Base-by-base conservation (phyloP, 1,140 invertebrate genomes). In the Neelides sp. region DNA sequence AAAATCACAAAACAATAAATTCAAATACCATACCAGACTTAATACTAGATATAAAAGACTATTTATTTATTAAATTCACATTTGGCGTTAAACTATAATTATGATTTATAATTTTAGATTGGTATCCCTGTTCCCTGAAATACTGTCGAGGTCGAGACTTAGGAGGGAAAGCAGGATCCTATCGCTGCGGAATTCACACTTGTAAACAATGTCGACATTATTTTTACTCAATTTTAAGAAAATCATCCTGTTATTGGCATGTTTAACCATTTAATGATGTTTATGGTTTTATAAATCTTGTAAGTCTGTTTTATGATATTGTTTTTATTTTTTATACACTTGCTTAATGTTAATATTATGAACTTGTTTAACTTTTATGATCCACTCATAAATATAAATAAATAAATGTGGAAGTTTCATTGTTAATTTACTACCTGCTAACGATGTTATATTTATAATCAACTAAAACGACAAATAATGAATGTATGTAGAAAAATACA, bases 181-280 rank as follows among this genome's bases (percentile, higher is more conserved):
- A 92, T 68, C 74, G 89, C 13, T 96, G 91, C 69, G 91, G 91
- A 44, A 96, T 96, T 63, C 89, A 91, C 69, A 94, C 90, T 4
- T 96, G 91, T 67, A 79, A 80, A 63, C 82, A 86, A 66, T 92
- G 87, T 69, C 79, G 83, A 64, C 77, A 81, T 56, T 94, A 89
- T 68, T 77, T 80, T 46, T 91, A 85, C 70, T 83, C 80, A 64
- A 84, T 85, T 36, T 72, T 76, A 48, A 79, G 83, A 64, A 86
- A 89, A 66, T 79, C 84, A 59, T 75, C 79, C 59, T 94, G 91
- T 71, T 71, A 89, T 51, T 88, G 12, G 12, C 7, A n/a, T 8
- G 19, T 19, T 39, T 19, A 39, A 12, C 19, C 17, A 8, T 19
- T 8, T 39, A 39, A 8, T 39, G 8, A 19, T 39, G n/a, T n/a